Evolutionary conservation across 2,888 invertebrate genomes (phyloP).

Genomic region (Nudaria mundana): DNA sequence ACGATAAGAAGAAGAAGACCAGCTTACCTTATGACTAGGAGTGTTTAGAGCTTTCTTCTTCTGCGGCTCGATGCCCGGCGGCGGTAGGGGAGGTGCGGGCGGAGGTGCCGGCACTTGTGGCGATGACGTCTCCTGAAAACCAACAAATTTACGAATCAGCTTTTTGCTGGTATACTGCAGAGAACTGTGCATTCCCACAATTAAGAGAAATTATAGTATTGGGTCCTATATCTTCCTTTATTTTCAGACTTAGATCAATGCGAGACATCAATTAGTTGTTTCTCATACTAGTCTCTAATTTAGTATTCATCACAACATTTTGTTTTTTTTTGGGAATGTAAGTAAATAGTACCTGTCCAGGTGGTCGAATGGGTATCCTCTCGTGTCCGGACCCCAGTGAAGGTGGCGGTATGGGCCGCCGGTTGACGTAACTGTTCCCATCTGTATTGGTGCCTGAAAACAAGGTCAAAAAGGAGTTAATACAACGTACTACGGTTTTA

Average conservation of each 20-base stretch:
- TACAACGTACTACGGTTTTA: no score
- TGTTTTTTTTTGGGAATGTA: background rate
- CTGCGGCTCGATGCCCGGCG: slow-evolving; percentile 73
- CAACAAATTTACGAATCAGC: no score
- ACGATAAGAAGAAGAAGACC: background rate
- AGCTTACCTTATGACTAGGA: slow-evolving; percentile 83
- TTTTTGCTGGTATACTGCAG: no score
- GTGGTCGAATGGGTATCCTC: slow-evolving; percentile 91
- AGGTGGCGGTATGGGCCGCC: slow-evolving; percentile 91
- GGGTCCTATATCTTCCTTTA: no score
- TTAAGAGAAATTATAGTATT: no score
- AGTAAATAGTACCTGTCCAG: slow-evolving; percentile 73
- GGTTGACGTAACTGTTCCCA: slow-evolving; percentile 83
- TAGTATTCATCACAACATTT: background rate
- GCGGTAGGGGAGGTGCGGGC: slow-evolving; percentile 68
- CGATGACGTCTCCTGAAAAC: slow-evolving; percentile 70
- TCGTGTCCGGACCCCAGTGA: slow-evolving; percentile 91
- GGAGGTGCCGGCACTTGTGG: slow-evolving; percentile 78
- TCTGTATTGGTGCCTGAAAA: slow-evolving; percentile 82
- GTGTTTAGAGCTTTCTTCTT: slow-evolving; percentile 89
- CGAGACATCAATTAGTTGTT: no score
- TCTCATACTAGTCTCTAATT: no score
- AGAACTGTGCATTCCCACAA: no score
- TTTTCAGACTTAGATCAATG: no score
- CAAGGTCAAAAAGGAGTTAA: no score